Conservation (phyloP, 2,797 vertebrate species). For the Dendrocincla tyrannina region DNA sequence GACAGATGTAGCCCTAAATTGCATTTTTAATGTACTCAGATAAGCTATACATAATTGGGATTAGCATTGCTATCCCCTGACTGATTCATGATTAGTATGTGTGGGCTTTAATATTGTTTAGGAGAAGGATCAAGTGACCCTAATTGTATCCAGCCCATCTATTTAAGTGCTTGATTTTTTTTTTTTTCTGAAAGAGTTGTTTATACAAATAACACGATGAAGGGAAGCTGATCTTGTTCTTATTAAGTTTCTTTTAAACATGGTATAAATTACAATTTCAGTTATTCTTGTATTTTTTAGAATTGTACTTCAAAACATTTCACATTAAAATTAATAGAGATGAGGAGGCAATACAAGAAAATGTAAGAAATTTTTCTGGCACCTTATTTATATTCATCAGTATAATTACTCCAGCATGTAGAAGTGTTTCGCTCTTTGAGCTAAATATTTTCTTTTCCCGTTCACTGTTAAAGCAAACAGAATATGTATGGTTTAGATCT, state of each 20-base stretch:
- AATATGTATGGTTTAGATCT: conserved; percentile 21
- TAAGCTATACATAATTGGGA: background rate
- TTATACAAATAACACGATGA: background rate
- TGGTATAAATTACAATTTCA: background rate
- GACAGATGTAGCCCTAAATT: background rate
- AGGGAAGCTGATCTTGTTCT: background rate
- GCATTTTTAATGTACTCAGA: background rate
- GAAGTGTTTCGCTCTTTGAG: background rate
- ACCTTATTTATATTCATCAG: background rate
- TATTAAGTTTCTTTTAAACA: background rate
- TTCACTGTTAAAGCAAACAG: conserved; percentile 28
- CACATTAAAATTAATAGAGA: background rate
- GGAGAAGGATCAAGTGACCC: background rate
- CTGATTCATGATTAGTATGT: background rate
- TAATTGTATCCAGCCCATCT: conserved; percentile 10
- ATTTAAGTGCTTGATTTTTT: background rate
- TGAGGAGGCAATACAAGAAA: background rate
- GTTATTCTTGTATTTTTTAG: background rate
- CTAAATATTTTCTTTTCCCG: conserved; percentile 46
- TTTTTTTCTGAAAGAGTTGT: background rate
- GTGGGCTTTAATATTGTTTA: background rate
- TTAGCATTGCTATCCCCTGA: background rate
- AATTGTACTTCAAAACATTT: background rate
- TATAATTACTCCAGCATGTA: conserved; percentile 4
- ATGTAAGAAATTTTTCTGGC: background rate